Conservation (phyloP, 2,113 vertebrate species). For the Nannospalax galili region DNA sequence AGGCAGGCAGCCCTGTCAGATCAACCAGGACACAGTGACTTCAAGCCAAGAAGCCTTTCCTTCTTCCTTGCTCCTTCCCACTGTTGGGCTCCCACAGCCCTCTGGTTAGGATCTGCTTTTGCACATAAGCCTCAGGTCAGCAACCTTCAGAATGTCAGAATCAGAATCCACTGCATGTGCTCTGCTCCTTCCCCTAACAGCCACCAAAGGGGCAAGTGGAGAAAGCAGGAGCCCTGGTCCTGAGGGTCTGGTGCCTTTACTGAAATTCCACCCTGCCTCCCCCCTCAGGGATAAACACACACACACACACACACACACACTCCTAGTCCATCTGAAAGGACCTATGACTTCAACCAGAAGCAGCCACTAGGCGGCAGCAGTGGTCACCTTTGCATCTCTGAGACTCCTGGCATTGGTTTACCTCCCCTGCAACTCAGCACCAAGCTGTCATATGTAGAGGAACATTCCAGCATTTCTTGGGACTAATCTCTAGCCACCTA, state of each 20-base stretch:
- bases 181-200: neutral
- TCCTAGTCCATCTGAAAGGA: neutral
- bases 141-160: too few species aligned
- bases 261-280: neutral
- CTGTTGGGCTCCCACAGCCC: too few species aligned
- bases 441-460: too few species aligned
- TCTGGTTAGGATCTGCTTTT: too few species aligned
- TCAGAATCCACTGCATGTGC: too few species aligned
- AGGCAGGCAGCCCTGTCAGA: too few species aligned
- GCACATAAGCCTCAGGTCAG: too few species aligned
- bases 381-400: accelerated
- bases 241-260: accelerated
- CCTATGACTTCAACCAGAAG: neutral
- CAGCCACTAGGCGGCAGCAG: neutral
- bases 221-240: neutral
- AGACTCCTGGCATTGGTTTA: too few species aligned
- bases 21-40: neutral
- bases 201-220: neutral
- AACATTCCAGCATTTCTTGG: neutral
- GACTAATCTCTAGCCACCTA: neutral
- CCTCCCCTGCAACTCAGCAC: accelerated
- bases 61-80: too few species aligned
- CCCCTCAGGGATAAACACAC: accelerated
- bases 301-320: too few species aligned
- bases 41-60: too few species aligned